Base-by-base conservation (phyloP, 2,888 invertebrate species). In the Polydesmus complanatus region DNA sequence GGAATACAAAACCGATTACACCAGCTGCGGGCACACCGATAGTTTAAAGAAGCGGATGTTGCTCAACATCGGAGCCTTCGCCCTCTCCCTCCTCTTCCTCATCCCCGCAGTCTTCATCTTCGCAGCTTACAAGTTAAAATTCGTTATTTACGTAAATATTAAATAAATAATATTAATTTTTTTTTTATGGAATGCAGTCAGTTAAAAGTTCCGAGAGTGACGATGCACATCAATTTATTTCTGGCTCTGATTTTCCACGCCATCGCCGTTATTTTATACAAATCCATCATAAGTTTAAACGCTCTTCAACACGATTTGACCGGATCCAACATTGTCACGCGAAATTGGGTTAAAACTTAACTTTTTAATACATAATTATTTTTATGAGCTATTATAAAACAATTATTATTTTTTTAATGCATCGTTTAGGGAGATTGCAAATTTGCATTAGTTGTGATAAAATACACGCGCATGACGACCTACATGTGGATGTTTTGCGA, bases 401-500 rank as follows among this genome's bases (percentile, higher is more conserved):
- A 52, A 52, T 11, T 52, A 21, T 37, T 37, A 37, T 14, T 37
- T 37, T 37, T 8, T 37, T 5, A 37, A 5, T 14, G 14, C 37
- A 8, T 37, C 37, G 57, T 62, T 26, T 58, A 68, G 68, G 60
- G 22, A 14, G 60, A 55, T 18, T 64, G 64, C 48, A 64, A 63
- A 56, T 58, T 63, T 21, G 50, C 62, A n/a, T 55, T 55, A 19
- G 54, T 69, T 50, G 23, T 67, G 5, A 65, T 65, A 37, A 68
- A 66, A 60, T 73, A 72, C 63, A 67, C 71, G 26, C 71, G 77
- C 37, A 68, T 77, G 58, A 72, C 73, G 49, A 76, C 74, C 61
- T 78, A 78, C 68, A 71, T 74, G 67, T 78, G 78, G 78, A 78
- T 78, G 77, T 73, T 77, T 54, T 72, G 71, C 63, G 76, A 77